phyloP scores from a whole-genome alignment of 2,113 vertebrate genomes.

The Donacobius atricapilla region DNA sequence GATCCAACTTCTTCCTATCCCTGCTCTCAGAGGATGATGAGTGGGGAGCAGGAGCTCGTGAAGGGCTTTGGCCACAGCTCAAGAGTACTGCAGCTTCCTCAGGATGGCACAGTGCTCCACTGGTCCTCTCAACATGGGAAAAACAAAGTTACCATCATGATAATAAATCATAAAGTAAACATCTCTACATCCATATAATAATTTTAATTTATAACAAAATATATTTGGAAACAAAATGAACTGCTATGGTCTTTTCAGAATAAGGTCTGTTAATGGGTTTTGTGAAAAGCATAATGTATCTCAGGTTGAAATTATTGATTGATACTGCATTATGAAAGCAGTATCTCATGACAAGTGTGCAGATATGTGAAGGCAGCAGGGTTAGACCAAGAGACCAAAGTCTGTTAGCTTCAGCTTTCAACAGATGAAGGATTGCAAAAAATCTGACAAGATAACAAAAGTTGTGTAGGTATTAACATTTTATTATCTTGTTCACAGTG shows the following conservation, averaged over 20 bases:
- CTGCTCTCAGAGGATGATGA: neutral
- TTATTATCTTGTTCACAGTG: neutral
- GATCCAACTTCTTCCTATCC: neutral
- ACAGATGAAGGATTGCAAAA: neutral
- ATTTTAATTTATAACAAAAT: neutral
- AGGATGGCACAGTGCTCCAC: neutral
- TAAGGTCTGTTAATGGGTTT: neutral
- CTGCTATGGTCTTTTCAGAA: neutral
- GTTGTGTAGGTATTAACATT: neutral
- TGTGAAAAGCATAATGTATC: neutral
- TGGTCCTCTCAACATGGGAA: neutral
- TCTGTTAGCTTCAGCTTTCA: neutral
- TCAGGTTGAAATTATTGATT: too few species aligned
- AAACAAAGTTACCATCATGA: neutral
- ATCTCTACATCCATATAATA: neutral
- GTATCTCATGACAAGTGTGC: neutral
- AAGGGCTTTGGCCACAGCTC: neutral
- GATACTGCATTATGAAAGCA: neutral
- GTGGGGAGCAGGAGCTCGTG: neutral
- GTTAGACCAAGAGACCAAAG: neutral
- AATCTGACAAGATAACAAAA: neutral
- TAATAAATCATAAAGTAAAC: neutral
- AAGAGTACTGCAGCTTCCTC: neutral
- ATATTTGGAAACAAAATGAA: neutral
- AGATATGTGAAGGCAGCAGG: neutral